These are phyloP conservation scores for Cisticola juncidis DNA, from an alignment of 2,113 vertebrate species.

Conservation along the genomic window DNA sequence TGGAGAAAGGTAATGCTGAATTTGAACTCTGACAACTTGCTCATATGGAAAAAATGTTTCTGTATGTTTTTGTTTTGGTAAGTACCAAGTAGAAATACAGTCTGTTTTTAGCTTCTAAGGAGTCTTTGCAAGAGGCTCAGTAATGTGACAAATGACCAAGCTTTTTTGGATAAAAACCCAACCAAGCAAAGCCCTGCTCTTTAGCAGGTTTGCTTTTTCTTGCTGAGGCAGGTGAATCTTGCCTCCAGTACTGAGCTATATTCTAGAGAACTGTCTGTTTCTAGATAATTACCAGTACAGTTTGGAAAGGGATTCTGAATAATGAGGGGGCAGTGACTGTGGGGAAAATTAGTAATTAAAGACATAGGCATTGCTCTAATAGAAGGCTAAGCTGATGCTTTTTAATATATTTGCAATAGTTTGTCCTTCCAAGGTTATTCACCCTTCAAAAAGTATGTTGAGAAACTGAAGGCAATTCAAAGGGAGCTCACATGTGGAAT, in stretches of 20 bases:
- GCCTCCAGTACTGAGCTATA: background rate
- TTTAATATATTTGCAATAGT: background rate
- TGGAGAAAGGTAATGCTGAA: conserved; percentile 87
- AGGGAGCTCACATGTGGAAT: background rate
- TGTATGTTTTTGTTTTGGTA: background rate
- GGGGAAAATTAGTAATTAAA: background rate
- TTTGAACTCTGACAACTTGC: background rate
- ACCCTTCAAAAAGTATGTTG: background rate
- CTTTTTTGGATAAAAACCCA: background rate
- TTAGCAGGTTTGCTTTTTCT: background rate
- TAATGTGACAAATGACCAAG: background rate
- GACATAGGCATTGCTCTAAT: background rate
- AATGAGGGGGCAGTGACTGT: background rate
- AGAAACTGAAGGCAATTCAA: background rate
- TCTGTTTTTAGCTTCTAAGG: background rate
- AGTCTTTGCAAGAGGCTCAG: background rate
- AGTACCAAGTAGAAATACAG: background rate
- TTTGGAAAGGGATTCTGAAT: background rate
- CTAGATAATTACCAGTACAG: background rate
- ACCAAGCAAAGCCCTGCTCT: background rate
- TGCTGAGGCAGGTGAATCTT: background rate
- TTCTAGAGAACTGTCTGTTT: background rate
- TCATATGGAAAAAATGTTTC: background rate
- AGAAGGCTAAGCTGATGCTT: background rate
- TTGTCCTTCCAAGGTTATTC: background rate